Conservation (phyloP, 2,797 vertebrate genomes). For the Pseudochirops cupreus region DNA sequence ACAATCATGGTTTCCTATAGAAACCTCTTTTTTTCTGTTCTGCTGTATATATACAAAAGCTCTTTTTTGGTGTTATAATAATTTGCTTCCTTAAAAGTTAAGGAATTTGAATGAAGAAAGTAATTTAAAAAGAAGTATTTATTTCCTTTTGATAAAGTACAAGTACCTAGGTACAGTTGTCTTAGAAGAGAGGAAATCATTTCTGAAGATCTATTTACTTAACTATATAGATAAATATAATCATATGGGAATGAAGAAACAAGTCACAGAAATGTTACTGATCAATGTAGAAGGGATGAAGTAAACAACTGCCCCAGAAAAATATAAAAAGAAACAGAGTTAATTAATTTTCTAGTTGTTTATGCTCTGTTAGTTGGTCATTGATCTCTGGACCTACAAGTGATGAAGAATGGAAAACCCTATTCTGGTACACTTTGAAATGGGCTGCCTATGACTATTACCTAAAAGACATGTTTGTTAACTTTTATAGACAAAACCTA, state of each 20-base stretch:
- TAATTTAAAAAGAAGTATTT: background rate
- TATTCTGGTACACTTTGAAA: background rate
- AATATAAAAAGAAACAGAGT: slow-evolving; percentile 13
- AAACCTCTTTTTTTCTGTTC: background rate
- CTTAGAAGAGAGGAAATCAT: background rate
- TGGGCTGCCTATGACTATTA: background rate
- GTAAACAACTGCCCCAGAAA: background rate
- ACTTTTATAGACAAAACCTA: slow-evolving; percentile 14
- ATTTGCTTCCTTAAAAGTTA: background rate
- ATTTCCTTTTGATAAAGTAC: background rate
- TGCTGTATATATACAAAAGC: background rate
- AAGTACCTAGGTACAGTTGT: background rate
- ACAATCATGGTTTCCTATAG: background rate
- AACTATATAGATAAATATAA: background rate
- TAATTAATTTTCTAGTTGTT: slow-evolving; percentile 39
- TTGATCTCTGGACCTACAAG: background rate
- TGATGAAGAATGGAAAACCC: background rate
- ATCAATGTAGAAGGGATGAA: background rate
- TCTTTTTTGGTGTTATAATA: background rate
- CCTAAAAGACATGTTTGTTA: background rate
- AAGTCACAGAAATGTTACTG: background rate
- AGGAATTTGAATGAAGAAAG: background rate
- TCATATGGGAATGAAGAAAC: background rate
- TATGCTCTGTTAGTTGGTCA: background rate
- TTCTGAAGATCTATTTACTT: background rate